A percentile compares a stretch with the other conserved stretches of the same genome.
Conservation (phyloP, 2,888 invertebrate genomes). For the Nemapogon koenigi region DNA sequence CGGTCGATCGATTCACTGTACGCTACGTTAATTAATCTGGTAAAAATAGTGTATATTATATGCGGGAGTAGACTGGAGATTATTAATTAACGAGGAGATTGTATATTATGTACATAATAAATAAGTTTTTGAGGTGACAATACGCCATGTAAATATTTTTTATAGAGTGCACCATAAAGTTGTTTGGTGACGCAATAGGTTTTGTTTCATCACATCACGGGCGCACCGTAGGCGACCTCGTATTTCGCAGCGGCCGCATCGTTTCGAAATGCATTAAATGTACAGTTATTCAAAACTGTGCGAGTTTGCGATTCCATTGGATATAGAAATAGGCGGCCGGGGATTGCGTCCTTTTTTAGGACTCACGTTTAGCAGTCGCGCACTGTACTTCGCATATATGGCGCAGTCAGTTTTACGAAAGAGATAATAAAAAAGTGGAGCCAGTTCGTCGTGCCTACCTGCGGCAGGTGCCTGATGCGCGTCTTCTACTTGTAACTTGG, state of each 20-base stretch:
- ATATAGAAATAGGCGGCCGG: too few relatives aligned
- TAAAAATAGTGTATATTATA: too few relatives aligned
- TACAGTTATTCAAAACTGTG: slow-evolving; percentile 45
- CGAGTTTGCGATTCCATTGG: slow-evolving; percentile 27
- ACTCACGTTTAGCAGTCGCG: too few relatives aligned
- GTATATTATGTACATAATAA: too few relatives aligned
- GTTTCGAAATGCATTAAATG: slow-evolving; percentile 63
- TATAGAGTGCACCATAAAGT: slow-evolving; percentile 50
- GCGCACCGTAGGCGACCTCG: slow-evolving; percentile 54
- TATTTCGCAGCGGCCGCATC: slow-evolving; percentile 54
- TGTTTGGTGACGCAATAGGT: slow-evolving; percentile 52
- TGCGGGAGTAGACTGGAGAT: too few relatives aligned
- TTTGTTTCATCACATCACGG: slow-evolving; percentile 54
- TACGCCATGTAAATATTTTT: slow-evolving; percentile 59
- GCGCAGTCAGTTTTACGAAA: too few relatives aligned
- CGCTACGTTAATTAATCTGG: too few relatives aligned
- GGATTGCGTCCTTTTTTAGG: too few relatives aligned
- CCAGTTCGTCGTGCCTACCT: slow-evolving; percentile 21
- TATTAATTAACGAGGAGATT: too few relatives aligned
- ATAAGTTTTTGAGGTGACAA: slow-evolving; percentile 28
- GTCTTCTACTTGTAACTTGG: slow-evolving; percentile 20
- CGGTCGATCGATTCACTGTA: too few relatives aligned
- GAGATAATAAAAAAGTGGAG: slow-evolving; percentile 24
- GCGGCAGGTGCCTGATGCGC: slow-evolving; percentile 37
- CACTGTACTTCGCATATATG: too few relatives aligned